Base-by-base conservation (phyloP, 2,888 invertebrate genomes). In the Heliothis peltigera region DNA sequence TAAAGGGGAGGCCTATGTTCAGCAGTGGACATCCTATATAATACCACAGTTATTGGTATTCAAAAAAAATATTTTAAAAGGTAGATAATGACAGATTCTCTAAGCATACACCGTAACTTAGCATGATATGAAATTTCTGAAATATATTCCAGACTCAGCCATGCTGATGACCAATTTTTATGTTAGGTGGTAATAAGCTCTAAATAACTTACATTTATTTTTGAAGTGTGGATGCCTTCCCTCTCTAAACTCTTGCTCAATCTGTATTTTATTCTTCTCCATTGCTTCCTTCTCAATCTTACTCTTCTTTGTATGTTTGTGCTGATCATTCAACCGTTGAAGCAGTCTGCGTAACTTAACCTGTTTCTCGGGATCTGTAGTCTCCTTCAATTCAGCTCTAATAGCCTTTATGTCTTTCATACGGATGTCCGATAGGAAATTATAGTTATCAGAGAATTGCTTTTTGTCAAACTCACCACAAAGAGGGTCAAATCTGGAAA, bases 401-500 rank as follows among this genome's bases (percentile, higher is more conserved):
- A 98, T 92, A 35, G 95, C 88, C 64, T 92, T 90, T 10, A 97
- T 96, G 87, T 99, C 98, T 66, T 96, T 96, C 57, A 96, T 91
- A 18, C 97, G 96, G 1, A 98, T 92, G 25, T 97, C 96, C 17
- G 95, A 95, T 0, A 98, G 83, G 88, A 99, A 99, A 69, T 96
- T 95, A 84, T 98, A 99, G 82, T 98, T 96, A 61, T 96, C 95
- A 61, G 97, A 96, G 86, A 98, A 98, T 22, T 95, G 93, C 79
- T 96, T 96, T 57, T 97, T 96, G 85, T 98, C 96, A 88, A 96
- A 98, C 51, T 96, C 95, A 3, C 98, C 98, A 81, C 98, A 98
- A 0, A 97, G 94, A 21, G 97, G 97, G 87, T 98, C 98, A 93
- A 98, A 99, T 75, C 99, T 96, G 82, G 1, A 87, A 87, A n/a